Percentiles rank a stretch among this genome's conserved stretches.
Evolutionary conservation across 2,888 invertebrate genomes (phyloP).

Genomic region (Stenurella melanura): DNA sequence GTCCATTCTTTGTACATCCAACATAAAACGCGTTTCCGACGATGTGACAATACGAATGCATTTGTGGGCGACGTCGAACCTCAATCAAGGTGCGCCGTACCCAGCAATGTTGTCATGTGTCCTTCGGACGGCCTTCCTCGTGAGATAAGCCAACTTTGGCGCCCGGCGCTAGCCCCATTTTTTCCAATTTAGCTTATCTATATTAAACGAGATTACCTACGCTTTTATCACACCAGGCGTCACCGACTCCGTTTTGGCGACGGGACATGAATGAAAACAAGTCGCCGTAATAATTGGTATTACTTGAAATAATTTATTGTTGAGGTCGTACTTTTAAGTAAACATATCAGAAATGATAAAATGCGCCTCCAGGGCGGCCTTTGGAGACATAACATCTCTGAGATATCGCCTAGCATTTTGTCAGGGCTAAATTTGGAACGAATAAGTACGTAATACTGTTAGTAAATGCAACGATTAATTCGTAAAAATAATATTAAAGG

Average conservation of each 20-base stretch:
- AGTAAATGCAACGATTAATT: too few species aligned
- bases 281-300: constrained; percentile 1
- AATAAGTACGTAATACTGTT: not conserved
- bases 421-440: constrained; percentile 14
- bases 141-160: constrained; percentile 54
- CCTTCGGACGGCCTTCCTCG: constrained; percentile 68
- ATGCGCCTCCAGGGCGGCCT: not conserved
- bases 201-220: constrained; percentile 43
- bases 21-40: not conserved
- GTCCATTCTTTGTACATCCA: not conserved
- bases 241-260: constrained; percentile 38
- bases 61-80: constrained; percentile 55
- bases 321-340: not conserved
- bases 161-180: constrained; percentile 52
- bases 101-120: constrained; percentile 54
- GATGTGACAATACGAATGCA: constrained; percentile 16
- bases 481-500: too few species aligned
- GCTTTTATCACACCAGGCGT: constrained; percentile 33
- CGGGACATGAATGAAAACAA: constrained; percentile 36
- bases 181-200: constrained; percentile 52
- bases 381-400: constrained; percentile 15
- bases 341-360: not conserved
- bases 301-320: constrained; percentile 7
- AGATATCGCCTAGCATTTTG: constrained; percentile 1
- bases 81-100: constrained; percentile 58